phyloP scores from a whole-genome alignment of 2,113 vertebrate genomes.

The Thunnus thynnus region DNA sequence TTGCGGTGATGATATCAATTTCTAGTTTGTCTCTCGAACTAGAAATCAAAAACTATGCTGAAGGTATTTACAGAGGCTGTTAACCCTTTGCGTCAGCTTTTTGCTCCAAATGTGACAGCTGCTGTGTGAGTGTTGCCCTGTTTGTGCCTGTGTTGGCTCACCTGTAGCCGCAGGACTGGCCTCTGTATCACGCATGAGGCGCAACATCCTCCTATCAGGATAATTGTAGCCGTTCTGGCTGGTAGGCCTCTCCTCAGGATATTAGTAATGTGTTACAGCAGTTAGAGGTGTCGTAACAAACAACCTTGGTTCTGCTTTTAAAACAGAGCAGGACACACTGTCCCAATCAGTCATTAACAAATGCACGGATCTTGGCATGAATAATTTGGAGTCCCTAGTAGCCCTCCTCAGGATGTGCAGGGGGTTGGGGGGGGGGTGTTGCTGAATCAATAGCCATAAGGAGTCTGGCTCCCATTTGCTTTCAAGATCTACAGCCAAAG shows the following conservation, averaged over 20 bases:
- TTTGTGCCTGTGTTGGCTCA: no score
- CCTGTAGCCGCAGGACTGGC: no score
- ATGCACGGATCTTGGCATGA: conserved; percentile 68
- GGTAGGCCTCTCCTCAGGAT: not conserved
- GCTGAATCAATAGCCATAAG: conserved; percentile 84
- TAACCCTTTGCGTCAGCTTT: no score
- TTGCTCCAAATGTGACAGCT: no score
- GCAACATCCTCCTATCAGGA: no score
- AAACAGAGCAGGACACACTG: conserved; percentile 47
- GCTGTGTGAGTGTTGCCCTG: no score
- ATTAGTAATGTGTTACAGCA: conserved; percentile 31
- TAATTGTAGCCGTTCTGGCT: no score
- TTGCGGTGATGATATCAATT: no score
- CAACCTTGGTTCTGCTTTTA: conserved; percentile 25
- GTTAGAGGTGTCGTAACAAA: conserved; percentile 36
- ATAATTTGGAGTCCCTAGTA: conserved; percentile 76
- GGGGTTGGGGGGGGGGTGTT: conserved; percentile 8
- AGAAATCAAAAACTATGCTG: no score
- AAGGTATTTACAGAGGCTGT: no score
- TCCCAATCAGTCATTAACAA: conserved; percentile 65
- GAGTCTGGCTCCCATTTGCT: conserved; percentile 79
- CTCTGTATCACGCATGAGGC: no score
- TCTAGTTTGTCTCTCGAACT: no score
- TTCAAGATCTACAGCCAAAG: conserved; percentile 83
- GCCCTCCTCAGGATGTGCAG: conserved; percentile 54